These are phyloP conservation scores for Microctonus brassicae DNA, from an alignment of 2,888 invertebrate genomes.

Conservation along the genomic window DNA sequence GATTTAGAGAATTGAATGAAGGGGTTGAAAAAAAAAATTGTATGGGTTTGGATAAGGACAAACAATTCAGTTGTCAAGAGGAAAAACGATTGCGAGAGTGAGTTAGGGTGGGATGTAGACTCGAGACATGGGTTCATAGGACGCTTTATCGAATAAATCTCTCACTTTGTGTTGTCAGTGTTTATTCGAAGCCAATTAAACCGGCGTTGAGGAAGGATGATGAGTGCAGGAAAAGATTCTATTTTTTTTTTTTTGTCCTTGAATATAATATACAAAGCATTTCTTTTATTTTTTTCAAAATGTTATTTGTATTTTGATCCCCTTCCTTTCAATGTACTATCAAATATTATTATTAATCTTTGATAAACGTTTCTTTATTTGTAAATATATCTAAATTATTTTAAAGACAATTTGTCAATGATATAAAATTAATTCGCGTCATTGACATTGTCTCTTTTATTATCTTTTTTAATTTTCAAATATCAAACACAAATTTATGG, in stretches of 20 bases:
- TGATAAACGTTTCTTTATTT: neutral
- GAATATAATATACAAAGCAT: neutral
- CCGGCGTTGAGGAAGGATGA: conserved; percentile 14
- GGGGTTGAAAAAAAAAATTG: neutral
- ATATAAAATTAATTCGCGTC: conserved; percentile 33
- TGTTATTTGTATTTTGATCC: neutral
- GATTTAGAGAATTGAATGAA: neutral
- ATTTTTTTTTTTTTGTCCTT: neutral
- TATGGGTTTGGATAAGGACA: neutral
- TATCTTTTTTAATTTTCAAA: neutral
- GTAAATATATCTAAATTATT: neutral
- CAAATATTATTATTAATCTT: neutral
- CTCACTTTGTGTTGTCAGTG: conserved; percentile 25
- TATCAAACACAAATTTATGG: neutral
- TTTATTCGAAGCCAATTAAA: conserved; percentile 36
- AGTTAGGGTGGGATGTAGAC: neutral
- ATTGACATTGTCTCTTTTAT: conserved; percentile 16
- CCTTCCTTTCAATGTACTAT: neutral
- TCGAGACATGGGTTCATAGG: conserved; percentile 25
- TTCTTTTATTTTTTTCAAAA: neutral
- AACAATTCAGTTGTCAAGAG: neutral
- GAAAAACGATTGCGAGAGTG: neutral
- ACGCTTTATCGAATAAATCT: conserved; percentile 29
- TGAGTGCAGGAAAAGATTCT: neutral
- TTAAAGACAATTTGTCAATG: conserved; percentile 30